A percentile compares a stretch with the other conserved stretches of the same genome.
phyloP scores from a whole-genome alignment of 2,888 invertebrate genomes.

The Anarsia innoxiella region DNA sequence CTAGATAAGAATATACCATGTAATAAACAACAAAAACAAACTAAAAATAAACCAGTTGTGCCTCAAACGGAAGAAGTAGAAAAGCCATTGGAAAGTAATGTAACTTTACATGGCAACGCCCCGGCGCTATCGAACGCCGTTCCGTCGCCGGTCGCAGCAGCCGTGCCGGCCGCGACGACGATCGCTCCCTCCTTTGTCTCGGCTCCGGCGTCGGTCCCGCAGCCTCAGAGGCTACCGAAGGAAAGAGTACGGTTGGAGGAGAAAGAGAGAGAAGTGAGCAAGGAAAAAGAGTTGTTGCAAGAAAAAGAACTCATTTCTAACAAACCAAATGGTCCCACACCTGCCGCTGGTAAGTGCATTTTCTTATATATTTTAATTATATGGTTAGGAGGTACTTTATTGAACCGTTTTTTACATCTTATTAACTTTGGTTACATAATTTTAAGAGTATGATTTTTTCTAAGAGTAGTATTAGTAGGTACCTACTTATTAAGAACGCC shows the following conservation, averaged over 20 bases:
- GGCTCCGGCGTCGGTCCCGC: slow-evolving; percentile 25
- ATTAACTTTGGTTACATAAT: no score
- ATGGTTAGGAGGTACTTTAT: no score
- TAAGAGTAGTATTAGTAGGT: no score
- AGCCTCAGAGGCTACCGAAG: slow-evolving; percentile 46
- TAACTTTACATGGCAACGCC: slow-evolving; percentile 12
- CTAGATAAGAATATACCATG: slow-evolving; percentile 53
- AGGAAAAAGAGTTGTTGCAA: slow-evolving; percentile 24
- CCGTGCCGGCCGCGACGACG: slow-evolving; percentile 17
- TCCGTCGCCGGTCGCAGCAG: slow-evolving; percentile 3
- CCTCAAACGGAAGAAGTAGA: slow-evolving; percentile 46
- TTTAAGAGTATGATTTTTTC: no score
- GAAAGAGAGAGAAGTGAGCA: slow-evolving; percentile 36
- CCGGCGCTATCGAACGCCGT: not conserved
- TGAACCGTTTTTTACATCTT: no score
- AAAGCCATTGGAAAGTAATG: slow-evolving; percentile 24
- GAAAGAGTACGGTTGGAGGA: slow-evolving; percentile 43
- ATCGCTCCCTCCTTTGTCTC: slow-evolving; percentile 16
- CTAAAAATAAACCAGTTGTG: slow-evolving; percentile 47
- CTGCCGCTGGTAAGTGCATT: slow-evolving; percentile 37
- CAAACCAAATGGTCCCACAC: slow-evolving; percentile 42
- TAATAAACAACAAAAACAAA: slow-evolving; percentile 47
- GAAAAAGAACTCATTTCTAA: slow-evolving; percentile 27
- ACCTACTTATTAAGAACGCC: no score
- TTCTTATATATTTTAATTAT: no score